Evolutionary conservation across 2,888 invertebrate species (phyloP).

Genomic region (Amblyjoppa proteus): DNA sequence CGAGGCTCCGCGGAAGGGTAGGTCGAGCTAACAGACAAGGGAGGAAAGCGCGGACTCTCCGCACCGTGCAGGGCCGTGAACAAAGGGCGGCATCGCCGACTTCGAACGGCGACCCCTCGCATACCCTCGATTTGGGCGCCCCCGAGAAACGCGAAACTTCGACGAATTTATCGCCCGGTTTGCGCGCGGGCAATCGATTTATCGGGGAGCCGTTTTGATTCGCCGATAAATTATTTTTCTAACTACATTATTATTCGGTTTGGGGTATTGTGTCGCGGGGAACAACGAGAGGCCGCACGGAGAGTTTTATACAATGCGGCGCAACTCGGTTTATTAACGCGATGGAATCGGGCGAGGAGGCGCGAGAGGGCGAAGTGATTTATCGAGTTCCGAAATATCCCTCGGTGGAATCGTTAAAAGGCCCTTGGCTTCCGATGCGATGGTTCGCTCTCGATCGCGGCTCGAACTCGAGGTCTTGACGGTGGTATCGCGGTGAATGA

Average conservation of each 20-base stretch:
- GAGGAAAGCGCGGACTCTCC: constrained; percentile 73
- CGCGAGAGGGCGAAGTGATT: constrained; percentile 77
- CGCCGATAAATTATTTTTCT: constrained; percentile 55
- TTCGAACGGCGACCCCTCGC: constrained; percentile 31
- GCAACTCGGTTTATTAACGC: constrained; percentile 3
- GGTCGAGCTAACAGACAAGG: constrained; percentile 68
- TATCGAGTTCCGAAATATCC: constrained; percentile 80
- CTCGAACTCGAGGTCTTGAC: constrained; percentile 36
- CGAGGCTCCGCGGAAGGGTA: constrained; percentile 85
- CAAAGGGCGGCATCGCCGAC: constrained; percentile 74
- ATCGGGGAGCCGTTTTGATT: constrained; percentile 21
- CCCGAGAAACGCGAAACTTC: constrained; percentile 35
- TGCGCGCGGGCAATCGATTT: constrained; percentile 59
- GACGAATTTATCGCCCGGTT: constrained; percentile 53
- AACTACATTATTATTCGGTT: constrained; percentile 48
- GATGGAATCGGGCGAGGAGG: constrained; percentile 75
- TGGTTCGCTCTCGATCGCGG: constrained; percentile 53
- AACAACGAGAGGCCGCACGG: background rate
- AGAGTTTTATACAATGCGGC: constrained; percentile 1
- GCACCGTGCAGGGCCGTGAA: constrained; percentile 78
- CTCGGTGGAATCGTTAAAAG: constrained; percentile 61
- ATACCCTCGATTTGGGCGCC: constrained; percentile 5
- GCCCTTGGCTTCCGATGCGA: constrained; percentile 64
- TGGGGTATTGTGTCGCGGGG: constrained; percentile 4
- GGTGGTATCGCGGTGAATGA: constrained; percentile 6